Conservation (phyloP, 2,888 invertebrate genomes). For the Tachystola acroxantha region DNA sequence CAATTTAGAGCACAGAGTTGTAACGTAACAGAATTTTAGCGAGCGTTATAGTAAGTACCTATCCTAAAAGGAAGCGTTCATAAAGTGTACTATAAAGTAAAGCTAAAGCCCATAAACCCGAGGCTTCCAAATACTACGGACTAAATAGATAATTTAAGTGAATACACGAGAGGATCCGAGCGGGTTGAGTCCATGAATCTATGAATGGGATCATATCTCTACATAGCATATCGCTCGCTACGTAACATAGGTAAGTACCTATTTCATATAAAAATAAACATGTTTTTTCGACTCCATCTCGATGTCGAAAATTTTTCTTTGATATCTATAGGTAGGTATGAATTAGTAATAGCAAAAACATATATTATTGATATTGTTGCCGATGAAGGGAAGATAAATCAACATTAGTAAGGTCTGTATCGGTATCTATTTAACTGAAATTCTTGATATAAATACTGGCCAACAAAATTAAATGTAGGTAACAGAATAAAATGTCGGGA, state of each 20-base stretch:
- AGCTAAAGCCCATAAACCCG: conserved; percentile 9
- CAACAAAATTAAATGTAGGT: too few relatives aligned
- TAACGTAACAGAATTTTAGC: too few relatives aligned
- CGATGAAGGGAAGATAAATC: background rate
- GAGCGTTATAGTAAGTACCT: too few relatives aligned
- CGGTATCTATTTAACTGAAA: too few relatives aligned
- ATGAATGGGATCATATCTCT: conserved; percentile 10
- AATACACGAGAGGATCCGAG: conserved; percentile 13
- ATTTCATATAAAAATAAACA: background rate
- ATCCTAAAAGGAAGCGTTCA: conserved; percentile 1
- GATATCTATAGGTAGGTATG: too few relatives aligned
- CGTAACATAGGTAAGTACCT: too few relatives aligned
- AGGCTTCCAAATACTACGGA: conserved; percentile 14
- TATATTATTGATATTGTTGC: background rate
- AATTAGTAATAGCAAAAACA: background rate
- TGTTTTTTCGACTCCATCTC: too few relatives aligned
- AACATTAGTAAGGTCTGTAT: too few relatives aligned
- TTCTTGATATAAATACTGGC: too few relatives aligned
- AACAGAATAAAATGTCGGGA: too few relatives aligned
- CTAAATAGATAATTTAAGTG: conserved; percentile 19
- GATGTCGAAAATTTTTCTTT: background rate
- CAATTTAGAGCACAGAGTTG: too few relatives aligned
- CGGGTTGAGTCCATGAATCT: conserved; percentile 13
- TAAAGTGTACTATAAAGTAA: conserved; percentile 13
- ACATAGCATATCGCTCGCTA: too few relatives aligned